Evolutionary conservation across 2,113 vertebrate species (phyloP).

Genomic region (Halcyon malimbica): DNA sequence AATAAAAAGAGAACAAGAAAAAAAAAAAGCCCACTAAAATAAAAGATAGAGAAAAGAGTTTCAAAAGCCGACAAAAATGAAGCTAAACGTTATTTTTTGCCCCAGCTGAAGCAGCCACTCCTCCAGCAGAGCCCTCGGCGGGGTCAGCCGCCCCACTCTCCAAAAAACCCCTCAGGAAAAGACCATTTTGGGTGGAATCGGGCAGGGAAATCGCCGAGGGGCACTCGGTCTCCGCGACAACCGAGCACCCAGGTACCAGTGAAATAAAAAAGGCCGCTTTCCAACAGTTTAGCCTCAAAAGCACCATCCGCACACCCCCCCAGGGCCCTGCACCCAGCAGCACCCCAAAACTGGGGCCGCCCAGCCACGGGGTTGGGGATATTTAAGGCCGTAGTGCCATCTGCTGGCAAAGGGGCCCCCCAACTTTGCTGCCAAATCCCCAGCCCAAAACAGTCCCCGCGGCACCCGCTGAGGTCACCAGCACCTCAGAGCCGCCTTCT

Average conservation of each 20-base stretch:
- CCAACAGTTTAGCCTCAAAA: not conserved
- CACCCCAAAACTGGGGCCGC: not conserved
- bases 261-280: not conserved
- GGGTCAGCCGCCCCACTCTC: not conserved
- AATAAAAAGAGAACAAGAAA: too few relatives aligned
- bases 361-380: fast-evolving
- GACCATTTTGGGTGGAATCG: too few relatives aligned
- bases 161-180: not conserved
- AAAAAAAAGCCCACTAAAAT: not conserved
- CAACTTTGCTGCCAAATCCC: not conserved
- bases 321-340: too few relatives aligned
- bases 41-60: not conserved
- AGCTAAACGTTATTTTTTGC: not conserved
- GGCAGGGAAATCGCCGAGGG: not conserved
- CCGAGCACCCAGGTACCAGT: fast-evolving
- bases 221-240: not conserved
- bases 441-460: fast-evolving
- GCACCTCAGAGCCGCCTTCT: not conserved
- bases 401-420: constrained; percentile 19
- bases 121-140: not conserved
- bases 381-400: not conserved
- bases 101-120: not conserved
- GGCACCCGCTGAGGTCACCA: fast-evolving
- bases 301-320: not conserved
- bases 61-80: not conserved